phyloP scores from a whole-genome alignment of 2,888 invertebrate species.

The Pyrocoelia pectoralis region DNA sequence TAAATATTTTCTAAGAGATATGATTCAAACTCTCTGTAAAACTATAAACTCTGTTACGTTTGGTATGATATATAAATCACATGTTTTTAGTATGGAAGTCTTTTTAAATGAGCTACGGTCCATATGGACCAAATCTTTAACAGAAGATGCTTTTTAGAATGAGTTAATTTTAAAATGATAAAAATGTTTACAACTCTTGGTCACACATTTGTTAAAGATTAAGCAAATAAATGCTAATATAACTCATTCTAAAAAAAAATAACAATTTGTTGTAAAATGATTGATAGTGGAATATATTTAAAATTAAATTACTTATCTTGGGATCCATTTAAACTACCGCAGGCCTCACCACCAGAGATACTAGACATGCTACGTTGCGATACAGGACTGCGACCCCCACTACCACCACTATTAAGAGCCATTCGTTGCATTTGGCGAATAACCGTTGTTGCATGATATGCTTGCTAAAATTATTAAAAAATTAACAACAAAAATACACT shows the following conservation, averaged over 20 bases:
- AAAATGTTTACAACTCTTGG: neutral
- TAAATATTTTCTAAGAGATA: conserved; percentile 19
- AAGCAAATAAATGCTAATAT: conserved; percentile 17
- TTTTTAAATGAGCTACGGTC: conserved; percentile 49
- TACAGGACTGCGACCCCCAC: conserved; percentile 56
- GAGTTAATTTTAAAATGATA: conserved; percentile 19
- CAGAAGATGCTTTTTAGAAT: conserved; percentile 29
- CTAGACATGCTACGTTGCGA: conserved; percentile 57
- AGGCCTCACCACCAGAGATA: conserved; percentile 52
- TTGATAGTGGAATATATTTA: conserved; percentile 15
- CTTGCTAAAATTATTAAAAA: conserved; percentile 74
- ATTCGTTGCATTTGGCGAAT: conserved; percentile 98
- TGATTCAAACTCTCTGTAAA: conserved; percentile 10
- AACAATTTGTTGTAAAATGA: conserved; percentile 20
- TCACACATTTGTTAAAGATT: neutral
- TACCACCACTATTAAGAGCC: conserved; percentile 84
- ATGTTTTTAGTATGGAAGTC: conserved; percentile 51
- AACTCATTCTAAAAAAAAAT: conserved; percentile 34
- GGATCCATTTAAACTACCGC: conserved; percentile 54
- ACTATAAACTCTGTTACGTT: conserved; percentile 23
- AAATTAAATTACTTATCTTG: conserved; percentile 53
- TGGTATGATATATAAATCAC: conserved; percentile 41
- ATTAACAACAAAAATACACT: neutral
- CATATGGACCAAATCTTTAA: conserved; percentile 31
- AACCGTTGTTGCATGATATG: conserved; percentile 97